Evolutionary conservation across 2,888 invertebrate genomes (phyloP), one percentile per base, ranked within the genome.

Genomic region (Petrolisthes manimaculis): DNA sequence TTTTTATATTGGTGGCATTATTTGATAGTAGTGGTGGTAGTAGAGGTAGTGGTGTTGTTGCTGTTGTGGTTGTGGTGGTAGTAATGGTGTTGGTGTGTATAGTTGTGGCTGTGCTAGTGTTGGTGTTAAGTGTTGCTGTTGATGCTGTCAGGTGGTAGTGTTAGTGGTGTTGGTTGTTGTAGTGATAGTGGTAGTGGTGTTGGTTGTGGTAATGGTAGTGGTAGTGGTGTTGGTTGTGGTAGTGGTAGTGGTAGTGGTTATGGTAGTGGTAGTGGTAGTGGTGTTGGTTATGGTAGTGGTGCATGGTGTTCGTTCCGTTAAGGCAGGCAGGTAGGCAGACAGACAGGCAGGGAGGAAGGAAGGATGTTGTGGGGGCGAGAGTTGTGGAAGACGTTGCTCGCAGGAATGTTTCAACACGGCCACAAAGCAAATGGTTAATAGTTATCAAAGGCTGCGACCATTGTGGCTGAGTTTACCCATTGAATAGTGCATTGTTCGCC

Each of bases 381-480:
- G 77, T 78, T 56, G 67, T 69, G 69, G 84, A 84, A 78, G 84
- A 78, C 84, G 78, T 77, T 79, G 84, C 54, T 54, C 21, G 14
- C 51, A 56, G 81, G 81, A 81, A 81, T 81, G 81, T 86, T 81
- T 86, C 81, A 81, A 81, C 81, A 86, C 86, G 18, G 81, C 75
- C 71, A 71, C n/a, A 86, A 84, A 86, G 86, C 86, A 86, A 86
- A 86, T 86, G 86, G 86, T 75, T 86, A 81, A 81, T 81, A 86
- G 86, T 86, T 86, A 81, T 86, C 86, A 86, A 86, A 86, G 86
- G 86, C 81, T 81, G 86, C 86, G 86, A 81, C 86, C 86, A 86
- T 86, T 86, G 86, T 86, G 81, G 74, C 53, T n/a, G 81, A 71
- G 86, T 86, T 81, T 86, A 71, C 86, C 75, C 86, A 86, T 81